phyloP scores from a whole-genome alignment of 2,113 vertebrate species.

The Phrynosoma platyrhinos region DNA sequence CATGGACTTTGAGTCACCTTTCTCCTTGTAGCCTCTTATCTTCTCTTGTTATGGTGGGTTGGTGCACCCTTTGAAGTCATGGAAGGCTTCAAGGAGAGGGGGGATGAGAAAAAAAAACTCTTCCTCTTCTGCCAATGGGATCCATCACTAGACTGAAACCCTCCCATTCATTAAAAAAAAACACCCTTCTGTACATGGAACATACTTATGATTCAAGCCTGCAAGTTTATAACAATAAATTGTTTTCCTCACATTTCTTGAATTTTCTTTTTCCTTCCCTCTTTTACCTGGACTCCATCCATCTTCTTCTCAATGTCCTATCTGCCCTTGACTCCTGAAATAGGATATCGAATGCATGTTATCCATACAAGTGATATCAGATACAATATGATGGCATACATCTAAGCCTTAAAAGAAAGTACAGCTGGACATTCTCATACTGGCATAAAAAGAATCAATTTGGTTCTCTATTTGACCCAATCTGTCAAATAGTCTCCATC shows the following conservation, averaged over 20 bases:
- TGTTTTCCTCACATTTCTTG: background rate
- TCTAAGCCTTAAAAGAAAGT: slow-evolving; percentile 27
- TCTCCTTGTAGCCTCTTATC: no score
- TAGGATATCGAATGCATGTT: background rate
- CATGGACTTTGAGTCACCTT: no score
- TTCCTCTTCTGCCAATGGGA: background rate
- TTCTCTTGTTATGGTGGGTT: background rate
- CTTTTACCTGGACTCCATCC: background rate
- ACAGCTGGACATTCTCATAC: background rate
- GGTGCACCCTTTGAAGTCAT: background rate
- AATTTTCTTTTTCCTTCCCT: background rate
- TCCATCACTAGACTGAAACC: background rate
- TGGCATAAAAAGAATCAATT: slow-evolving; percentile 35
- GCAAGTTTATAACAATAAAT: background rate
- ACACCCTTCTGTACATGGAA: background rate
- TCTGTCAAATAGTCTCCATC: slow-evolving; percentile 46
- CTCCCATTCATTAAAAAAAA: background rate
- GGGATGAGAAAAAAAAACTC: background rate
- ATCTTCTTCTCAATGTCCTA: background rate
- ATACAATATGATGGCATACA: slow-evolving; percentile 10
- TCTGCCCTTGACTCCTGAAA: background rate
- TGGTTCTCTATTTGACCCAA: slow-evolving; percentile 45
- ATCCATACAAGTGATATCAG: background rate
- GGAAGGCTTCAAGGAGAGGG: no score
- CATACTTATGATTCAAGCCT: background rate